These are phyloP conservation scores for Naja naja DNA, from an alignment of 2,113 vertebrate species.

Conservation along the genomic window DNA sequence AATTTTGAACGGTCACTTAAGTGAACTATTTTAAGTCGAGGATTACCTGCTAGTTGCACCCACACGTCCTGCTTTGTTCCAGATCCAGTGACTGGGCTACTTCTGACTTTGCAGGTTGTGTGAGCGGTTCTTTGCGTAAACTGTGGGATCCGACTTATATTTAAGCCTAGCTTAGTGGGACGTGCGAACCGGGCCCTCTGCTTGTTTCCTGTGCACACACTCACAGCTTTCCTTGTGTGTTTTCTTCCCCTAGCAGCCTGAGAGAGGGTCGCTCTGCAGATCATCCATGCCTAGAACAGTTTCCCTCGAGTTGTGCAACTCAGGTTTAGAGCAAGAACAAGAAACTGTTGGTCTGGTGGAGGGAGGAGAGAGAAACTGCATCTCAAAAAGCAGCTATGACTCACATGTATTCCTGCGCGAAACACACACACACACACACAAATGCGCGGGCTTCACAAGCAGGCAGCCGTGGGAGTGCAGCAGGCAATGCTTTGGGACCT, in stretches of 20 bases:
- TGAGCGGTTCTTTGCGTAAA: neutral
- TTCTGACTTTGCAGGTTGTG: neutral
- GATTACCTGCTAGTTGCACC: neutral
- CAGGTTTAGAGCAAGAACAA: neutral
- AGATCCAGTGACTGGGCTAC: too few species aligned
- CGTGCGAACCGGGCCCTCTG: neutral
- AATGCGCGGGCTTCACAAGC: neutral
- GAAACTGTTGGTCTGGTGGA: neutral
- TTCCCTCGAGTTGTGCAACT: neutral
- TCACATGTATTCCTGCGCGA: neutral
- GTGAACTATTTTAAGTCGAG: neutral
- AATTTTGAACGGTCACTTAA: neutral
- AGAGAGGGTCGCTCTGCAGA: neutral
- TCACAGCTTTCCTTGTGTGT: neutral
- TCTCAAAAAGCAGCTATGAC: slow-evolving; percentile 2
- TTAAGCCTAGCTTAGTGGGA: neutral
- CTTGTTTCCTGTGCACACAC: neutral
- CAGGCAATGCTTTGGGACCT: neutral
- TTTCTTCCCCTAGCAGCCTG: neutral
- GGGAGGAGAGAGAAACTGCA: neutral
- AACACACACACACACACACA: neutral
- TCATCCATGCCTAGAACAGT: neutral
- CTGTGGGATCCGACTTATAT: too few species aligned
- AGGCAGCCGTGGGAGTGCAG: neutral
- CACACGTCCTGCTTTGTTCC: neutral